A percentile compares a stretch with the other conserved stretches of the same genome.
These are phyloP conservation scores for Tapera naevia DNA, from an alignment of 2,797 vertebrate genomes.

Conservation along the genomic window DNA sequence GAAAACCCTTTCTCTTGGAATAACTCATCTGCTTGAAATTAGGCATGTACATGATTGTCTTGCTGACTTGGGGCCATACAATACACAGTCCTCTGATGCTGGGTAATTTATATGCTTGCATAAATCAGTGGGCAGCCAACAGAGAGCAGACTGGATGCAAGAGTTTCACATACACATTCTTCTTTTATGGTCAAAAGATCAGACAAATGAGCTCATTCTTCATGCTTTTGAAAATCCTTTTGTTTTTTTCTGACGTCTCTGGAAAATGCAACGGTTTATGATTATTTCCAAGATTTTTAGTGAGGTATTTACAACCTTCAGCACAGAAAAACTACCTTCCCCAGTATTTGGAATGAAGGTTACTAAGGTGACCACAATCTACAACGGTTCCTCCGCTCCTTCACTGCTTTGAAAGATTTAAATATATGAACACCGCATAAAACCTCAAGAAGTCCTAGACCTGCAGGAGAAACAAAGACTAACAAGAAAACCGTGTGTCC, in stretches of 20 bases:
- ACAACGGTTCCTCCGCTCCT: background rate
- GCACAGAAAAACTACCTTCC: background rate
- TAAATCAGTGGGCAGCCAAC: conserved; percentile 14
- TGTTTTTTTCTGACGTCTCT: background rate
- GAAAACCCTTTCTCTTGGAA: conserved; percentile 7
- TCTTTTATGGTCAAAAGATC: conserved; percentile 37
- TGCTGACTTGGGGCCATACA: conserved; percentile 24
- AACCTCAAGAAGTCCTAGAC: background rate
- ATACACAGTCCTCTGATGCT: conserved; percentile 5
- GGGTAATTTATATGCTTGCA: conserved; percentile 25
- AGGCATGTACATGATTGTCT: conserved; percentile 38
- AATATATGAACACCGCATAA: background rate
- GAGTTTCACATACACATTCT: background rate
- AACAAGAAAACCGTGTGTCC: background rate
- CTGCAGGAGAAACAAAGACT: background rate
- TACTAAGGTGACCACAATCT: background rate
- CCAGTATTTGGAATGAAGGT: background rate
- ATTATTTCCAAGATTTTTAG: conserved; percentile 9
- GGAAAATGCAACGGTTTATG: conserved; percentile 10
- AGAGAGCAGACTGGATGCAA: conserved; percentile 10
- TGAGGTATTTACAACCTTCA: background rate
- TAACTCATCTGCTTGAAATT: conserved; percentile 60
- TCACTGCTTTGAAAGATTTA: background rate
- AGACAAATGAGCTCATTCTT: conserved; percentile 12
- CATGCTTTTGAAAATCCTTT: conserved; percentile 12